Evolutionary conservation across 2,113 vertebrate species (phyloP).

Genomic region (Sprattus sprattus): DNA sequence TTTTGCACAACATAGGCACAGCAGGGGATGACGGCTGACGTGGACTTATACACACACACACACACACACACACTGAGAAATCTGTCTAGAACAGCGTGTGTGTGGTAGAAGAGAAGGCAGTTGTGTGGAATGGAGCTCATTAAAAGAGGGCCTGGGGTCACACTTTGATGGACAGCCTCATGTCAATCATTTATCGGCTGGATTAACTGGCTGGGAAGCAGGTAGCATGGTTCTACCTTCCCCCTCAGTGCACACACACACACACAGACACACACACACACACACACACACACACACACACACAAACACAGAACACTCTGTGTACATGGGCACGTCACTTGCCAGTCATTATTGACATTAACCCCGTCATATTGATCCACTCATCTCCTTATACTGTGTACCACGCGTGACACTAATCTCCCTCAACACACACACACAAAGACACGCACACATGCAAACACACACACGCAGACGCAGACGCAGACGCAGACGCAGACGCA

Average conservation of each 20-base stretch:
- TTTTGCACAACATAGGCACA: neutral
- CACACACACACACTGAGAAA: constrained; percentile 1
- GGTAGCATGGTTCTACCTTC: constrained; percentile 32
- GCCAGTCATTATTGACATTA: neutral
- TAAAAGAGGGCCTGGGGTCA: constrained; percentile 75
- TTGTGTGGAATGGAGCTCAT: constrained; percentile 74
- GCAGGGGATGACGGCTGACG: neutral
- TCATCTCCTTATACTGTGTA: neutral
- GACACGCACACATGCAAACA: neutral
- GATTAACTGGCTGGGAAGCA: constrained; percentile 58
- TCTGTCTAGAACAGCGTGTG: constrained; percentile 20
- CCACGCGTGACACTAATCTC: neutral
- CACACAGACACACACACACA: neutral
- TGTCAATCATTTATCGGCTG: constrained; percentile 69
- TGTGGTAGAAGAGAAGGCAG: constrained; percentile 56
- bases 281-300: neutral
- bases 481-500: too few species aligned
- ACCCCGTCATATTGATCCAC: neutral
- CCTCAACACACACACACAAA: constrained; percentile 13
- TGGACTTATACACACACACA: neutral
- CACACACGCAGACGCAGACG: neutral
- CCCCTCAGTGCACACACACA: neutral
- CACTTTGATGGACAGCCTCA: constrained; percentile 73
- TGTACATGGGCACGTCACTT: neutral
- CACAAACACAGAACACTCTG: neutral